phyloP scores from a whole-genome alignment of 1,140 invertebrate genomes.

The Potamilus streckersoni region DNA sequence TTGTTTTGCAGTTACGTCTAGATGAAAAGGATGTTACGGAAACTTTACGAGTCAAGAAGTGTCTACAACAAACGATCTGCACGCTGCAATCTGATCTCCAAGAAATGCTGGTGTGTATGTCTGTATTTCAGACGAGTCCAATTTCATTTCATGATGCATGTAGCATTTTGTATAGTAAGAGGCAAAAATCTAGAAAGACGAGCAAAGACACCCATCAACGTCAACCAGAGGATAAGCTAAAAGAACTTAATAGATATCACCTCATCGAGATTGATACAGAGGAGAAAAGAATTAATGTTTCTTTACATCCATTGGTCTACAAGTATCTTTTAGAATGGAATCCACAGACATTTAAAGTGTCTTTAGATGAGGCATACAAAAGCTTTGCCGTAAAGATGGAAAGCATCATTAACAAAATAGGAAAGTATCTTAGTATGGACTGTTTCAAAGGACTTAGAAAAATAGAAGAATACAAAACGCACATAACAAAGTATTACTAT shows the following conservation, averaged over 20 bases:
- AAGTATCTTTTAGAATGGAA: slow-evolving; percentile 18
- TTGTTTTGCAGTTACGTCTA: slow-evolving; percentile 15
- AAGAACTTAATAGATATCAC: too few relatives aligned
- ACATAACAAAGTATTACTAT: slow-evolving; percentile 18
- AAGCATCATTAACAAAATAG: slow-evolving; percentile 2
- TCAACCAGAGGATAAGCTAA: too few relatives aligned
- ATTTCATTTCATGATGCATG: not conserved
- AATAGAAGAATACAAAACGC: slow-evolving; percentile 8
- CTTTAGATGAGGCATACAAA: slow-evolving; percentile 2
- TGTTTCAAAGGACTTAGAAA: slow-evolving; percentile 9
- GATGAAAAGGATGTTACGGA: slow-evolving; percentile 22
- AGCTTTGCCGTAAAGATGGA: slow-evolving; percentile 11
- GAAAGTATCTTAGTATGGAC: not conserved
- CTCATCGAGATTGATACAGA: slow-evolving; percentile 1
- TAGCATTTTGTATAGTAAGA: too few relatives aligned
- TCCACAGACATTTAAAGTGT: not conserved
- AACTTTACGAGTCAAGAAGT: slow-evolving; percentile 3
- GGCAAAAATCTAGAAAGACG: too few relatives aligned
- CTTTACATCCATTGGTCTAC: slow-evolving; percentile 20
- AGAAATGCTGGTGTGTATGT: slow-evolving; percentile 6
- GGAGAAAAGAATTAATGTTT: not conserved
- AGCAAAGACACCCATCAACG: too few relatives aligned
- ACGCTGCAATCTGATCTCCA: not conserved
- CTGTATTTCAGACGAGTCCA: slow-evolving; percentile 19
- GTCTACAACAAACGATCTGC: slow-evolving; percentile 8